phyloP scores from a whole-genome alignment of 1,140 invertebrate species.

The Drosophila insularis region DNA sequence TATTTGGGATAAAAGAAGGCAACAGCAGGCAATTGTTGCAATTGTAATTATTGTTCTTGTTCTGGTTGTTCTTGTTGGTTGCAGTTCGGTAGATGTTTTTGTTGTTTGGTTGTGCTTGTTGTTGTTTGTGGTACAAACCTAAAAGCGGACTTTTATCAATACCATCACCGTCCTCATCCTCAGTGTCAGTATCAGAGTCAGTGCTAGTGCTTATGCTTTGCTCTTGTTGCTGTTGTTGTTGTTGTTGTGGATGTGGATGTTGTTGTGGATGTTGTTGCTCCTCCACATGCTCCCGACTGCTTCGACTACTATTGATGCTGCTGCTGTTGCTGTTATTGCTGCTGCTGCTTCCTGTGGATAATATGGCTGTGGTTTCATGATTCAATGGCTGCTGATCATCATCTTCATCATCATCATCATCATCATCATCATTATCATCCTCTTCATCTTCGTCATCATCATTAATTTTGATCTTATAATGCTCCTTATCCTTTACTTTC shows the following conservation, averaged over 20 bases:
- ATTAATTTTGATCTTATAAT: slow-evolving; percentile 33
- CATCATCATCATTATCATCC: slow-evolving; percentile 13
- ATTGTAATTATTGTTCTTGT: not conserved
- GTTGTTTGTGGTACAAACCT: slow-evolving; percentile 79
- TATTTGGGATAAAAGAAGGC: slow-evolving; percentile 5
- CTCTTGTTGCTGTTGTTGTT: slow-evolving; percentile 44
- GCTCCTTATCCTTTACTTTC: slow-evolving; percentile 72
- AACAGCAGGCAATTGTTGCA: slow-evolving; percentile 29
- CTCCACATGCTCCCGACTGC: slow-evolving; percentile 52
- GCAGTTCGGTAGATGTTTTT: slow-evolving; percentile 20
- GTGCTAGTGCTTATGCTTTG: slow-evolving; percentile 47
- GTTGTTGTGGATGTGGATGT: slow-evolving; percentile 34
- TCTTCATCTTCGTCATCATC: slow-evolving; percentile 26
- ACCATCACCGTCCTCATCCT: slow-evolving; percentile 79
- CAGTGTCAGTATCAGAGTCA: slow-evolving; percentile 58
- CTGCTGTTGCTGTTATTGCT: slow-evolving; percentile 47
- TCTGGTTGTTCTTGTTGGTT: not conserved
- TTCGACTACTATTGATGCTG: slow-evolving; percentile 14
- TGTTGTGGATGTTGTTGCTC: slow-evolving; percentile 41
- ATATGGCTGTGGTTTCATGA: slow-evolving; percentile 64
- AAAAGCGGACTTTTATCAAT: slow-evolving; percentile 81
- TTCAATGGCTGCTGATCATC: slow-evolving; percentile 73
- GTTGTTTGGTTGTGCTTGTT: slow-evolving; percentile 17
- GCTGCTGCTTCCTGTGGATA: slow-evolving; percentile 55
- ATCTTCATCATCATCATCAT: slow-evolving; percentile 67